Conservation (phyloP, 2,888 invertebrate species). For the Belgica antarctica region DNA sequence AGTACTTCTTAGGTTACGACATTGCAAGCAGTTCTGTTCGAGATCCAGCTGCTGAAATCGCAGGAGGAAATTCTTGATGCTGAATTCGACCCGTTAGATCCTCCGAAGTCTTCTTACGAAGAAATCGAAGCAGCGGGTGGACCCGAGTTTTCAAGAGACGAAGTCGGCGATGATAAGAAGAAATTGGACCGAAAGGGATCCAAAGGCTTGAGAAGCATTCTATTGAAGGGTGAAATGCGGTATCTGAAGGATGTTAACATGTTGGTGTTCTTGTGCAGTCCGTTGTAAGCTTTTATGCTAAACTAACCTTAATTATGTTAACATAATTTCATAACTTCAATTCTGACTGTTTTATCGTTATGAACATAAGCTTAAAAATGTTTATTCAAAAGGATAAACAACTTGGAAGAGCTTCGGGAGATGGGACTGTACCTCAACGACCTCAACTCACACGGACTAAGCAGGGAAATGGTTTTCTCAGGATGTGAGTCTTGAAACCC, state of each 20-base stretch:
- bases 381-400: slow-evolving; percentile 77
- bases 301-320: slow-evolving; percentile 24
- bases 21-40: slow-evolving; percentile 80
- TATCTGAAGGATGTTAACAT: slow-evolving; percentile 75
- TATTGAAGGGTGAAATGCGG: slow-evolving; percentile 84
- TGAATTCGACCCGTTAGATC: slow-evolving; percentile 36
- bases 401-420: slow-evolving; percentile 76
- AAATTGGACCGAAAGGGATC: slow-evolving; percentile 63
- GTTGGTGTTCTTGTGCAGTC: slow-evolving; percentile 82
- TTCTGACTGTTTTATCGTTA: no score
- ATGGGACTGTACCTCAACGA: slow-evolving; percentile 79
- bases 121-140: not conserved
- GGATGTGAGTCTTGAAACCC: slow-evolving; percentile 56
- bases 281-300: slow-evolving; percentile 65
- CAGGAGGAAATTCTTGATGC: slow-evolving; percentile 48
- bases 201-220: slow-evolving; percentile 67
- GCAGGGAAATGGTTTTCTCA: slow-evolving; percentile 75
- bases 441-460: slow-evolving; percentile 79
- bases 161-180: slow-evolving; percentile 43
- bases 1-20: slow-evolving; percentile 51
- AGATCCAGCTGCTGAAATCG: slow-evolving; percentile 72
- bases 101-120: not conserved
- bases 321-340: slow-evolving; percentile 33
- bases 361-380: no score
- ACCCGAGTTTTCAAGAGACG: not conserved